Conservation (phyloP, 35 echinoderm and acorn worm genomes). For the Heliocidaris erythrogramma region DNA sequence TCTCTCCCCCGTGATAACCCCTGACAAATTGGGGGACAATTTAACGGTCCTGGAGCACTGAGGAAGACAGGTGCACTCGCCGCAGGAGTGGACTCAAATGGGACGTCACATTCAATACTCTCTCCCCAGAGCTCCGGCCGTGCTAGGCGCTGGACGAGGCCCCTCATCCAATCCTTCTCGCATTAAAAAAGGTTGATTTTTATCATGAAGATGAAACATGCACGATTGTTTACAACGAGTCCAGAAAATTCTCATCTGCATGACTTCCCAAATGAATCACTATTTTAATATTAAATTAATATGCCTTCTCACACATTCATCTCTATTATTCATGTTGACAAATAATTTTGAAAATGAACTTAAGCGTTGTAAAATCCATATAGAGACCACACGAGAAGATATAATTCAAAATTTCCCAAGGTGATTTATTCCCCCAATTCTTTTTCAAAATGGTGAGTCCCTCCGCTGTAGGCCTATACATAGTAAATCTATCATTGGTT, state of each 20-base stretch:
- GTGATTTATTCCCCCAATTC: background rate
- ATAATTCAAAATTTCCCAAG: background rate
- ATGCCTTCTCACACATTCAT: too few relatives aligned
- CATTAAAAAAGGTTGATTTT: background rate
- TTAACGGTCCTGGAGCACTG: conserved; percentile 8
- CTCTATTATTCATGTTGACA: too few relatives aligned
- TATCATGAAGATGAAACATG: background rate
- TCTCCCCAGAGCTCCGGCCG: conserved; percentile 31
- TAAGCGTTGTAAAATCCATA: background rate
- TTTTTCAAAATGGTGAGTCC: background rate
- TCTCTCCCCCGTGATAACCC: conserved; percentile 51
- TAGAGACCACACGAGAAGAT: background rate
- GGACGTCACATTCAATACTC: conserved; percentile 41
- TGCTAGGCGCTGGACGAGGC: conserved; percentile 39
- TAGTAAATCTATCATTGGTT: background rate
- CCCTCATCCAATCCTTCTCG: background rate
- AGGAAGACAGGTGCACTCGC: conserved; percentile 35
- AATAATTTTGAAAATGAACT: too few relatives aligned
- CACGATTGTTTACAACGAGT: background rate
- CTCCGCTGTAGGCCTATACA: background rate
- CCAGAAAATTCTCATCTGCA: background rate
- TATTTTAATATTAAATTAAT: background rate
- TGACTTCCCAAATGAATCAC: background rate
- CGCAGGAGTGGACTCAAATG: conserved; percentile 34
- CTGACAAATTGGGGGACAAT: conserved; percentile 46